phyloP scores from a whole-genome alignment of 2,113 vertebrate species.

The Salminus brasiliensis region DNA sequence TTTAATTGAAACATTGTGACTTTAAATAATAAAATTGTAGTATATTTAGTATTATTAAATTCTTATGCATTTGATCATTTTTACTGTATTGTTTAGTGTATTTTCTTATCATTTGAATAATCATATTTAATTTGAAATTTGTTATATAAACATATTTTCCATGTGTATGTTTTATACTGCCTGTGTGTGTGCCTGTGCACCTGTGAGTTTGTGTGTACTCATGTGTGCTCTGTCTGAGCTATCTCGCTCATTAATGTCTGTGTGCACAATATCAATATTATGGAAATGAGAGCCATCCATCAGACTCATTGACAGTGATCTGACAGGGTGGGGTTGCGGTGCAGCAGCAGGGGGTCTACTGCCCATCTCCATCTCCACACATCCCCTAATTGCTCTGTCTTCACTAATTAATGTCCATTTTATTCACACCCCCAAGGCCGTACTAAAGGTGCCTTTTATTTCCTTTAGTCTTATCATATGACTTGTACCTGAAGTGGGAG shows the following conservation, averaged over 20 bases:
- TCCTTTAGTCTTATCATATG: slow-evolving; percentile 45
- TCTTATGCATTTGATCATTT: too few species aligned
- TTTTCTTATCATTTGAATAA: not conserved
- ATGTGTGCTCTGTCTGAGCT: not conserved
- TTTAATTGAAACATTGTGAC: too few species aligned
- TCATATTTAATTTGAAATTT: not conserved
- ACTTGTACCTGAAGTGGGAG: slow-evolving; percentile 57
- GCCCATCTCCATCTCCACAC: slow-evolving; percentile 50
- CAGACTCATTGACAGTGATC: slow-evolving; percentile 27
- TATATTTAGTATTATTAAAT: too few species aligned
- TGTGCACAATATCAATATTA: slow-evolving; percentile 41
- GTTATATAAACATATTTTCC: not conserved
- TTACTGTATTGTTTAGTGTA: not conserved
- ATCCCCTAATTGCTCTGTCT: slow-evolving; percentile 62
- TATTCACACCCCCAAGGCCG: slow-evolving; percentile 65
- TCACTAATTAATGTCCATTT: slow-evolving; percentile 65
- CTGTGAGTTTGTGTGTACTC: not conserved
- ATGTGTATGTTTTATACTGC: too few species aligned
- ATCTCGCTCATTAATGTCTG: not conserved
- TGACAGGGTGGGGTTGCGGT: slow-evolving; percentile 33
- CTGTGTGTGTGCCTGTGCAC: not conserved
- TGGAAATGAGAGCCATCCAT: slow-evolving; percentile 39
- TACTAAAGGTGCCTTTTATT: slow-evolving; percentile 67
- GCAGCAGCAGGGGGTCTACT: slow-evolving; percentile 50
- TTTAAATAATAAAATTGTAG: too few species aligned